phyloP scores from a whole-genome alignment of 2,797 vertebrate species.

The Crenuchus spilurus region DNA sequence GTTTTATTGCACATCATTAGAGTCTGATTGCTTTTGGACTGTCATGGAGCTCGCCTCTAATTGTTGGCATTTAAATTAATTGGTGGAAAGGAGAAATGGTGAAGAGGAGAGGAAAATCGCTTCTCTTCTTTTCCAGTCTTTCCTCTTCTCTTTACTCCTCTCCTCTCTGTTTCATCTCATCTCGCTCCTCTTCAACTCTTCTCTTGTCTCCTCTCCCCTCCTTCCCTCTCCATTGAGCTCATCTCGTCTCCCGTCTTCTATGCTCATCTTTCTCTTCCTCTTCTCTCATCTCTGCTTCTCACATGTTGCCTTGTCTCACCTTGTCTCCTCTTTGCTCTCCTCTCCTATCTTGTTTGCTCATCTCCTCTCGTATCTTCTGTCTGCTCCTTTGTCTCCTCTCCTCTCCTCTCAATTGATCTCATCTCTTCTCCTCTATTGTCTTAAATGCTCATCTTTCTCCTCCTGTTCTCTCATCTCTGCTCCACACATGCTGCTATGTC shows the following conservation, averaged over 20 bases:
- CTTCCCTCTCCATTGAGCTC: neutral
- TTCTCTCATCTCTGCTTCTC: neutral
- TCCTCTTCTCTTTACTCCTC: neutral
- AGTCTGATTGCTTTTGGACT: constrained; percentile 78
- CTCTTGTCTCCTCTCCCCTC: neutral
- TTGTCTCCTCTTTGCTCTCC: neutral
- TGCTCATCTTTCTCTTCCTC: neutral
- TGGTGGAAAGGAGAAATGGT: constrained; percentile 66
- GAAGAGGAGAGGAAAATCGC: constrained; percentile 4
- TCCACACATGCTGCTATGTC: neutral
- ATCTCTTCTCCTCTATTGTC: neutral
- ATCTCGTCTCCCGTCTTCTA: neutral
- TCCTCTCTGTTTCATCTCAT: neutral
- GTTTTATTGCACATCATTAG: constrained; percentile 80
- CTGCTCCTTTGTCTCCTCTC: neutral
- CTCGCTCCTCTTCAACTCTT: neutral
- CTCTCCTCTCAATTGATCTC: neutral
- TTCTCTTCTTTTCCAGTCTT: neutral
- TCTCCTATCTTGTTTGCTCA: neutral
- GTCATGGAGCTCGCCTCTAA: constrained; percentile 79
- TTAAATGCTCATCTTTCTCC: neutral
- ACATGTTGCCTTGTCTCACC: too few relatives aligned
- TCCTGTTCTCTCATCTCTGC: neutral
- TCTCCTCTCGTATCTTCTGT: neutral
- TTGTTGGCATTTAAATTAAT: constrained; percentile 82